Evolutionary conservation across 2,113 vertebrate species (phyloP).

Genomic region (Chroicocephalus ridibundus): DNA sequence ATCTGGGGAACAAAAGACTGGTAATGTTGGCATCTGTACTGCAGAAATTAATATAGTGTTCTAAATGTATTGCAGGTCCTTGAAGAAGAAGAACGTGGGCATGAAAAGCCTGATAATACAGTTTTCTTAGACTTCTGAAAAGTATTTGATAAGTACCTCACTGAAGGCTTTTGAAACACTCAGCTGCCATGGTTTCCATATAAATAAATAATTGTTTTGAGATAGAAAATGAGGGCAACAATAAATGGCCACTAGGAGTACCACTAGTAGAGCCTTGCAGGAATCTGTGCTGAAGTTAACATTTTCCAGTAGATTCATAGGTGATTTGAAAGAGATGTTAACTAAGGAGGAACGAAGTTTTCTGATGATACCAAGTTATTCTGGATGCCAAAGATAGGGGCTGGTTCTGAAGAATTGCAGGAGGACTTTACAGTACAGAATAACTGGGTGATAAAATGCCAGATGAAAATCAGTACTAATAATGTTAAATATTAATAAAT

Average conservation of each 20-base stretch:
- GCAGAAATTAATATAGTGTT: neutral
- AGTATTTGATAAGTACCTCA: neutral
- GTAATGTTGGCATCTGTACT: neutral
- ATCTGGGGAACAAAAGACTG: neutral
- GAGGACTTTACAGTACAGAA: neutral
- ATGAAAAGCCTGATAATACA: neutral
- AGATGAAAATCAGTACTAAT: neutral
- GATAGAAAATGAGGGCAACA: neutral
- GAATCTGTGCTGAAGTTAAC: neutral
- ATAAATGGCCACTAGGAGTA: neutral
- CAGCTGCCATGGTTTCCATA: neutral
- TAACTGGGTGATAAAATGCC: neutral
- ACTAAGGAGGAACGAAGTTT: neutral
- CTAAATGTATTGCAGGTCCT: neutral
- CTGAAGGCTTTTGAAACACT: neutral
- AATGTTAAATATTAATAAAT: neutral
- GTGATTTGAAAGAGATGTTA: neutral
- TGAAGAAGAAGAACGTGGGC: neutral
- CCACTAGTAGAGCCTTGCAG: neutral
- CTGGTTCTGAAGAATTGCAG: neutral
- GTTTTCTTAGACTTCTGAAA: neutral
- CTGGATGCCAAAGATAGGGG: neutral
- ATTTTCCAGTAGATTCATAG: neutral
- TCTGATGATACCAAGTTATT: neutral
- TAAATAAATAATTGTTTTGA: neutral